phyloP scores from a whole-genome alignment of 2,888 invertebrate genomes.

The Drosophila meridiana region DNA sequence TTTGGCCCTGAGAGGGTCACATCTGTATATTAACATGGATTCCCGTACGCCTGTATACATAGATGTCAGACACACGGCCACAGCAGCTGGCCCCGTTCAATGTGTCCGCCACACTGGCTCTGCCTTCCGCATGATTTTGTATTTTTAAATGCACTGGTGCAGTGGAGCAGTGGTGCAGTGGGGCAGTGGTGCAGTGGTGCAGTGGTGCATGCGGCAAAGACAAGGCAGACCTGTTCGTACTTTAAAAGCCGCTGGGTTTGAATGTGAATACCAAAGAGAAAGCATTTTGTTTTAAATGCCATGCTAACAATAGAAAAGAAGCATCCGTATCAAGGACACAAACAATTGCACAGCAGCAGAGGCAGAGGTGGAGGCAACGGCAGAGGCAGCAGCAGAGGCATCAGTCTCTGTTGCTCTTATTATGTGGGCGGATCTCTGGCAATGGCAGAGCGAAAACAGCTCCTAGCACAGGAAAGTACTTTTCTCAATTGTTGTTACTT shows the following conservation, averaged over 20 bases:
- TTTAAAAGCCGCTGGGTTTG: slow-evolving; percentile 74
- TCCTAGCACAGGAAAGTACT: slow-evolving; percentile 74
- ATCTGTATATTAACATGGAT: slow-evolving; percentile 12
- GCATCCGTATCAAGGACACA: slow-evolving; percentile 82
- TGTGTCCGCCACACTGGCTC: slow-evolving; percentile 59
- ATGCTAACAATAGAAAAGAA: slow-evolving; percentile 80
- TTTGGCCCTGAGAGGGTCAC: slow-evolving; percentile 22
- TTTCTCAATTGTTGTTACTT: slow-evolving; percentile 80
- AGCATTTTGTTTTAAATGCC: slow-evolving; percentile 75
- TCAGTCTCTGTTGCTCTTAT: slow-evolving; percentile 24
- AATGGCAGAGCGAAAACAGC: slow-evolving; percentile 63
- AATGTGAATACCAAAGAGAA: slow-evolving; percentile 40
- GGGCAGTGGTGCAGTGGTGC: too few relatives aligned
- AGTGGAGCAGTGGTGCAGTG: neutral
- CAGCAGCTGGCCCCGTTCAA: slow-evolving; percentile 44
- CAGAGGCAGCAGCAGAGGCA: neutral
- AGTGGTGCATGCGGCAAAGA: slow-evolving; percentile 1
- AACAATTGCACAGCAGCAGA: slow-evolving; percentile 50
- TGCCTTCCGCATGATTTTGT: slow-evolving; percentile 80
- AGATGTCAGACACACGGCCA: slow-evolving; percentile 16
- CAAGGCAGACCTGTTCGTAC: slow-evolving; percentile 54
- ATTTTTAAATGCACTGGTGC: slow-evolving; percentile 60
- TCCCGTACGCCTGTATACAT: slow-evolving; percentile 14
- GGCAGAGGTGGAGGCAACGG: neutral
- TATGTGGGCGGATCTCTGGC: slow-evolving; percentile 52